These are phyloP conservation scores for Capreolus pygargus DNA, from an alignment of 2,113 vertebrate genomes.

Conservation along the genomic window DNA sequence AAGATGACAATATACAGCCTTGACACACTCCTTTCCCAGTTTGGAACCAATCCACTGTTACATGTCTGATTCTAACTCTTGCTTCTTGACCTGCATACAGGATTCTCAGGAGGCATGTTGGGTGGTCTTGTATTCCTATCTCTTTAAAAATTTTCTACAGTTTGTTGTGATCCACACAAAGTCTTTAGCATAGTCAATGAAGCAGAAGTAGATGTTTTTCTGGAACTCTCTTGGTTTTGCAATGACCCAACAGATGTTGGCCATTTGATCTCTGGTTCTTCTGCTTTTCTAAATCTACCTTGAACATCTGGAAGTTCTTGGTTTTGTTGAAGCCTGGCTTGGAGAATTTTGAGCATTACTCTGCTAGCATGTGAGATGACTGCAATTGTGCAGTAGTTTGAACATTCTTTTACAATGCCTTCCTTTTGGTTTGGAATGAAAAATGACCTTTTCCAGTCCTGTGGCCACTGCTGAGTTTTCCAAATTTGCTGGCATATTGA, in stretches of 20 bases:
- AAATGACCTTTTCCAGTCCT: background rate
- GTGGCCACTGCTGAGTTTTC: background rate
- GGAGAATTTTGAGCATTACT: background rate
- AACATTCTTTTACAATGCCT: background rate
- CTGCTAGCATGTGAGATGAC: background rate
- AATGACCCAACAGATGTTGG: background rate
- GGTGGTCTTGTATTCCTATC: background rate
- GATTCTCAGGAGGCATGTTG: background rate
- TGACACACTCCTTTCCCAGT: background rate
- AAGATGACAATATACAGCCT: background rate
- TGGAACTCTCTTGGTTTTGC: background rate
- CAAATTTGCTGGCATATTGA: background rate
- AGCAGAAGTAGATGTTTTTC: background rate
- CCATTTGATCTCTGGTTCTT: background rate
- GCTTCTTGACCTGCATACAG: background rate
- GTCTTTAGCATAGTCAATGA: background rate
- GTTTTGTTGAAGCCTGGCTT: background rate
- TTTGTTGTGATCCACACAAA: background rate
- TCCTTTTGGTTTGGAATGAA: background rate
- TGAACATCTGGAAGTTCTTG: background rate
- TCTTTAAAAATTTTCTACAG: background rate
- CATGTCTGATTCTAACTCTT: background rate
- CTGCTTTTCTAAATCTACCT: background rate
- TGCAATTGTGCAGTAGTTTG: background rate
- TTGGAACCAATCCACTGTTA: fast-evolving